Evolutionary conservation across 2,113 vertebrate genomes (phyloP).

Genomic region (Cairina moschata): DNA sequence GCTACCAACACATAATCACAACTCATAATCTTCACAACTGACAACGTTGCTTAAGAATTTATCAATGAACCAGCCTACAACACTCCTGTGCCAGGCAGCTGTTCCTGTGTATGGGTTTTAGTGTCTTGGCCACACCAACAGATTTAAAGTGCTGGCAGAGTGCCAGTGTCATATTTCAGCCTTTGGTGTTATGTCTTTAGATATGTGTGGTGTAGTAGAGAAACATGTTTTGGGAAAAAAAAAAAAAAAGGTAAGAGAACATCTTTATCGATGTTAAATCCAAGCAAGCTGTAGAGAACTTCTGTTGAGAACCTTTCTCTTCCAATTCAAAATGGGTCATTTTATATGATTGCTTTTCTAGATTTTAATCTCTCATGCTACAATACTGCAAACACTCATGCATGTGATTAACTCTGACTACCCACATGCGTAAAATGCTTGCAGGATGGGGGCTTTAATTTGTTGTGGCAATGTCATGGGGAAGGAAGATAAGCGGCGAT

Average conservation of each 20-base stretch:
- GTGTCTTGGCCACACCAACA: neutral
- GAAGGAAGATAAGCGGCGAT: conserved; percentile 16
- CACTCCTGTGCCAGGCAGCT: neutral
- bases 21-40: neutral
- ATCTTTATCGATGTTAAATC: neutral
- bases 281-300: neutral
- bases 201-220: neutral
- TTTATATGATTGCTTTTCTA: neutral
- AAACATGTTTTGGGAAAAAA: neutral
- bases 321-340: conserved; percentile 1
- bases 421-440: neutral
- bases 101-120: neutral
- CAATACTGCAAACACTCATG: conserved; percentile 36
- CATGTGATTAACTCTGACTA: conserved; percentile 63
- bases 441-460: conserved; percentile 39
- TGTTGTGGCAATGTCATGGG: conserved; percentile 29
- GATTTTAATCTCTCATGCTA: conserved; percentile 14
- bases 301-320: neutral
- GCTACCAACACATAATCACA: neutral
- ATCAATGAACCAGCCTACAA: neutral
- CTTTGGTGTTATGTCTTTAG: neutral
- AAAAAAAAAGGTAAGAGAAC: neutral
- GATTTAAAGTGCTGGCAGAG: neutral
- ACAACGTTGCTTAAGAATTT: neutral
- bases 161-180: neutral